Evolutionary conservation across 2,888 invertebrate species (phyloP), one percentile per base, ranked within the genome.

Genomic region (Cryptus armator): DNA sequence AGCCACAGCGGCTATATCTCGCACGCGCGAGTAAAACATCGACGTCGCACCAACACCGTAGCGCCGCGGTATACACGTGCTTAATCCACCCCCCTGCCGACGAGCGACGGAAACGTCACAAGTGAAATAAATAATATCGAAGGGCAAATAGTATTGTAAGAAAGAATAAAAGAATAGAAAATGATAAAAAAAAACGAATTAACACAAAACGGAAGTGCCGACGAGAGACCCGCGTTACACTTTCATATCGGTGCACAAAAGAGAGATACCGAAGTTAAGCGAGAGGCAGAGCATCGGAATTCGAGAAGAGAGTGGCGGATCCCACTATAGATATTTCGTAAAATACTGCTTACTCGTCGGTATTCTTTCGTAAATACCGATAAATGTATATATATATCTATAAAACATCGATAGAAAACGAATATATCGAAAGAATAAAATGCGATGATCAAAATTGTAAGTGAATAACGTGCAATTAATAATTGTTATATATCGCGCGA

Each of bases 61-160:
- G 10, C 24, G 44, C 10, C 43, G 59, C 24, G 64, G 78, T 68
- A 64, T 79, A 75, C 83, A 75, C 83, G 79, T 84, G 83, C 79
- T 67, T 83, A 68, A 62, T 53, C 72, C 66, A 71, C 24, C 56
- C 75, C 56, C 68, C 68, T 5, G 6, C 16, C 37, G 24, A 19
- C 48, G 6, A 32, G 24, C 4, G 46, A 67, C 81, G 81, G 68
- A 75, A 80, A 72, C 66, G 79, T 74, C 62, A 81, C 56, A 19
- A 62, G 37, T 29, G 3, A 14, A 51, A 53, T 12, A n/a, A 56
- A 53, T 9, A 37, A 9, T 14, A 56, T 68, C 43, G 10, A 44
- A 62, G 24, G 24, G 24, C 56, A 56, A 56, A 56, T 24, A 12
- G 48, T 1, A 24, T 66, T 12, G 5, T 43, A 53, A 37, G 32